These are phyloP conservation scores for Hyperoplus immaculatus DNA, from an alignment of 2,797 vertebrate genomes.

Conservation along the genomic window DNA sequence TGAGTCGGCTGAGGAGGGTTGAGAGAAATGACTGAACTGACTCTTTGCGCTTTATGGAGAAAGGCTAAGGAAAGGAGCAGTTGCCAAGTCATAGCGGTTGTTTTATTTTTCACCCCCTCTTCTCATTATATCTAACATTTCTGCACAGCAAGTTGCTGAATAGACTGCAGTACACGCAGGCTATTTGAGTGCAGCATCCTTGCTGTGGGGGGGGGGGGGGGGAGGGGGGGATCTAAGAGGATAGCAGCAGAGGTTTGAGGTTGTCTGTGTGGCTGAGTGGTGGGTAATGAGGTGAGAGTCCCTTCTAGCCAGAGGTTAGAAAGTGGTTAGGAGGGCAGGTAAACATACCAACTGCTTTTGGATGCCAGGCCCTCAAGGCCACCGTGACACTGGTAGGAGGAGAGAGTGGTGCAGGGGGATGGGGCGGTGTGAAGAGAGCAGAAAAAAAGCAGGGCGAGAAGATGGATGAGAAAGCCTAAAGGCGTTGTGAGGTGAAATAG, in stretches of 20 bases:
- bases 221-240: conserved; percentile 55
- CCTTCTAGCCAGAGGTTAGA: conserved; percentile 77
- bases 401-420: background rate
- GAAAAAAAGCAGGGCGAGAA: conserved; percentile 60
- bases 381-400: conserved; percentile 62
- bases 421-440: background rate
- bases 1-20: conserved; percentile 54
- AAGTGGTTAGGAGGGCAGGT: conserved; percentile 75
- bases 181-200: conserved; percentile 50
- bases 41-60: conserved; percentile 48
- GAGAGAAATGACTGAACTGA: conserved; percentile 49
- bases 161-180: conserved; percentile 39
- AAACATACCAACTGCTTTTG: conserved; percentile 76
- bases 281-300: conserved; percentile 81
- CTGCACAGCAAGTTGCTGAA: conserved; percentile 54
- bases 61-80: conserved; percentile 26
- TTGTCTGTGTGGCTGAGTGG: conserved; percentile 62
- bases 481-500: conserved; percentile 56
- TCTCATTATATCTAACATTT: conserved; percentile 58
- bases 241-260: conserved; percentile 46
- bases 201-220: conserved; percentile 53
- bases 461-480: conserved; percentile 68
- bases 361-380: conserved; percentile 72
- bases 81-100: conserved; percentile 49
- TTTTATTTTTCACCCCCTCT: background rate